Conservation (phyloP, 2,888 invertebrate genomes). For the Rhaphigaster nebulosa region DNA sequence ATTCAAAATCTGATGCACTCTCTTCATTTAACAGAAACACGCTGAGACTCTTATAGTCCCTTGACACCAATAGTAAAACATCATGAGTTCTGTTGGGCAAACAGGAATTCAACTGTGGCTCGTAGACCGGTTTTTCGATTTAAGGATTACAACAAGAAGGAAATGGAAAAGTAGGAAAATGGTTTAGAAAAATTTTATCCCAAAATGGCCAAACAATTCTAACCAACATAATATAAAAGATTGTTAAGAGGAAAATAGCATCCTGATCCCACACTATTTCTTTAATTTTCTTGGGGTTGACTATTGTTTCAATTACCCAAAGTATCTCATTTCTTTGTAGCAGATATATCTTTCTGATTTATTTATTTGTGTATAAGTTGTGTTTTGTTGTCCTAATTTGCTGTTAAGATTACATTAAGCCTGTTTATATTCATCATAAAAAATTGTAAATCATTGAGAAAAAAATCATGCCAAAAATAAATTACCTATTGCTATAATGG, state of each 20-base stretch:
- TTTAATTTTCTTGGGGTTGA: not conserved
- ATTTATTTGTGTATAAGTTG: not conserved
- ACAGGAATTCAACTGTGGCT: no score
- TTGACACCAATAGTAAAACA: no score
- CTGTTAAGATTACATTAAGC: not conserved
- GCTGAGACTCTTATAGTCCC: no score
- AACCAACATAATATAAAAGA: no score
- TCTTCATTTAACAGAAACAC: no score
- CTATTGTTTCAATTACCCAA: not conserved
- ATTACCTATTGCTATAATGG: constrained; percentile 19
- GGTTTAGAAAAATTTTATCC: no score
- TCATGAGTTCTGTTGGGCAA: no score
- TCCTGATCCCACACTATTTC: not conserved
- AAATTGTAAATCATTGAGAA: not conserved
- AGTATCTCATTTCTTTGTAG: not conserved
- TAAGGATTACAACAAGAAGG: no score
- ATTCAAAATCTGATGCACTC: no score
- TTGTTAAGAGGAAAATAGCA: not conserved
- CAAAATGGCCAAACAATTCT: no score
- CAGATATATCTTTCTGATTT: not conserved
- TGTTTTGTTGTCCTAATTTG: not conserved
- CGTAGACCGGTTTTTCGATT: no score
- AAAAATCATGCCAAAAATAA: constrained; percentile 34
- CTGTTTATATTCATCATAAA: not conserved
- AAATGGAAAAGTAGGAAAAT: no score